phyloP scores from a whole-genome alignment of 2,888 invertebrate genomes.

The Rosalia funebris region DNA sequence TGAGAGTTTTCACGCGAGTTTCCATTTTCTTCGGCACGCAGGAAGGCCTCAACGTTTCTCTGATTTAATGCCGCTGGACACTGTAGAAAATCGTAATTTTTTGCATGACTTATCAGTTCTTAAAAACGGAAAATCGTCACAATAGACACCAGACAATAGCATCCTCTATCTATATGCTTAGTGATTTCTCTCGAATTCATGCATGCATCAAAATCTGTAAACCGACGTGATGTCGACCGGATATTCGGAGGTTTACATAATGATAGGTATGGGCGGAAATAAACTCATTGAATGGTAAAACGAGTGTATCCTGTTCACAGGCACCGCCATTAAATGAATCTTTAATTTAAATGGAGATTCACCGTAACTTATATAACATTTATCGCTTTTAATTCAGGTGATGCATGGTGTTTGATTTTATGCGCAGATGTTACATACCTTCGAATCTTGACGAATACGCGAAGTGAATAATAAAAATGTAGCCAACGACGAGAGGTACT shows the following conservation, averaged over 20 bases:
- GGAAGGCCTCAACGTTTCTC: no score
- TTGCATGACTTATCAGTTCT: no score
- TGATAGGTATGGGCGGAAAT: constrained; percentile 33
- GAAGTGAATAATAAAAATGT: not conserved
- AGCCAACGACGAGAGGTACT: no score
- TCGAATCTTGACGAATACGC: not conserved
- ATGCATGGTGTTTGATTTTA: not conserved
- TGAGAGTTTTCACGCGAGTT: no score
- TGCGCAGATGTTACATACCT: not conserved
- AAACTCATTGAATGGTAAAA: constrained; percentile 30
- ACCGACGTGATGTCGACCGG: constrained; percentile 25
- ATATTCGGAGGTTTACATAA: constrained; percentile 28
- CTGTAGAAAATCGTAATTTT: no score
- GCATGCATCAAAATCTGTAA: not conserved
- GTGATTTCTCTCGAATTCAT: not conserved
- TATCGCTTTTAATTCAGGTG: not conserved
- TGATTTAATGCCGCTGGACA: no score
- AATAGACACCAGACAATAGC: no score
- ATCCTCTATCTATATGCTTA: no score
- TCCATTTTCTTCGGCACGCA: no score
- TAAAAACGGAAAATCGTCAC: no score
- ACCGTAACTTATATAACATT: constrained; percentile 7
- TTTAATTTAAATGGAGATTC: constrained; percentile 15
- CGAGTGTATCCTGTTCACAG: constrained; percentile 26
- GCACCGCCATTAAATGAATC: constrained; percentile 15